phyloP scores from a whole-genome alignment of 2,797 vertebrate species.

The Pseudomugil gertrudae region DNA sequence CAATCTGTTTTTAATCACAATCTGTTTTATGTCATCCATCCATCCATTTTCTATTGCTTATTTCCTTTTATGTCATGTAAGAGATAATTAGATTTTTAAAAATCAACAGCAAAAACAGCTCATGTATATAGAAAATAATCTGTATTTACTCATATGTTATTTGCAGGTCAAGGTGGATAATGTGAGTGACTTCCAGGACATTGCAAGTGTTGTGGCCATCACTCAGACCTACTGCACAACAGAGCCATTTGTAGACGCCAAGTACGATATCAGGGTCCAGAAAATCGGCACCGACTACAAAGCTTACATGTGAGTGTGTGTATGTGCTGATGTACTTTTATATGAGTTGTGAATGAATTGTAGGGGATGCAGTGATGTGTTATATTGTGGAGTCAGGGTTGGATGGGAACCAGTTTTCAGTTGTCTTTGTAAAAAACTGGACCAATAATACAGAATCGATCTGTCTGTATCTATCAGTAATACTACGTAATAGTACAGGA shows the following conservation, averaged over 20 bases:
- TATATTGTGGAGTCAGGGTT: background rate
- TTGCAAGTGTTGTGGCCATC: slow-evolving; percentile 97
- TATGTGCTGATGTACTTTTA: background rate
- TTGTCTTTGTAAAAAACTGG: background rate
- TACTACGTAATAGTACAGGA: no score
- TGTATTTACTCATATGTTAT: slow-evolving; percentile 4
- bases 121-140: background rate
- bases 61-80: no score
- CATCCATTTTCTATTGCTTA: no score
- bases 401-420: no score
- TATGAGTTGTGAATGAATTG: background rate
- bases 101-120: background rate
- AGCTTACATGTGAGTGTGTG: slow-evolving; percentile 92
- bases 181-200: slow-evolving; percentile 98
- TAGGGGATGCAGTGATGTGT: background rate
- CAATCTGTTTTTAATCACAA: no score
- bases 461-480: background rate
- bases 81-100: background rate
- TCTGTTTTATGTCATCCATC: no score
- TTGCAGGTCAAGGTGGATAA: slow-evolving; percentile 96
- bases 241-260: slow-evolving; percentile 95
- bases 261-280: slow-evolving; percentile 98
- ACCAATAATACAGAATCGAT: background rate
- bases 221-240: slow-evolving; percentile 98
- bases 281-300: slow-evolving; percentile 98